These are phyloP conservation scores for Melanocharis versteri DNA, from an alignment of 2,113 vertebrate genomes.

Conservation along the genomic window DNA sequence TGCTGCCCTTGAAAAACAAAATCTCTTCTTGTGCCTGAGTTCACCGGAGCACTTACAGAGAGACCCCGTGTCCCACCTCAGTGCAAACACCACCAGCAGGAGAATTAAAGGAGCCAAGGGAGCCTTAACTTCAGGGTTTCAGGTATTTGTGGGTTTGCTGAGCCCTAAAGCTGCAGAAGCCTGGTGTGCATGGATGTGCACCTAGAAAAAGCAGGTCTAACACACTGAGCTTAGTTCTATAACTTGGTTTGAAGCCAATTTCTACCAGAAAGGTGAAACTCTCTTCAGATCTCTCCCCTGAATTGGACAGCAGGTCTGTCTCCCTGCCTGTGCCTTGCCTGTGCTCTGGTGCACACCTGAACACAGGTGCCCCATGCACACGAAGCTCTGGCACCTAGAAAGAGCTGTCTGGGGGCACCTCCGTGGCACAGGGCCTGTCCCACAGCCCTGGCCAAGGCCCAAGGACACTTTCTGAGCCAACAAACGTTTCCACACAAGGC, in stretches of 20 bases:
- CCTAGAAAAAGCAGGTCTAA: not conserved
- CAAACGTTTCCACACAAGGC: not conserved
- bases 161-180: not conserved
- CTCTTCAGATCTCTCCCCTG: not conserved
- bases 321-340: not conserved
- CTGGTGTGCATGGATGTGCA: not conserved
- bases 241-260: not conserved
- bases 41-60: not conserved
- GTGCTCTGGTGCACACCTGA: not conserved
- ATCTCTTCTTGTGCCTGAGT: not conserved
- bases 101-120: not conserved
- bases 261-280: not conserved
- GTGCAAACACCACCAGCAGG: not conserved
- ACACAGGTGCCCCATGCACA: fast-evolving
- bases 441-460: not conserved
- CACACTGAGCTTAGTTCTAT: not conserved
- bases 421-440: not conserved
- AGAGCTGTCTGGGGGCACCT: not conserved
- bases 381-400: not conserved
- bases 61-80: not conserved
- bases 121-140: conserved; percentile 13
- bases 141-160: conserved; percentile 10
- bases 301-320: not conserved
- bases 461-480: not conserved
- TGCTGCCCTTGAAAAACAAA: not conserved